Conservation (phyloP, 2,888 invertebrate species). For the Mylabris sibirica region DNA sequence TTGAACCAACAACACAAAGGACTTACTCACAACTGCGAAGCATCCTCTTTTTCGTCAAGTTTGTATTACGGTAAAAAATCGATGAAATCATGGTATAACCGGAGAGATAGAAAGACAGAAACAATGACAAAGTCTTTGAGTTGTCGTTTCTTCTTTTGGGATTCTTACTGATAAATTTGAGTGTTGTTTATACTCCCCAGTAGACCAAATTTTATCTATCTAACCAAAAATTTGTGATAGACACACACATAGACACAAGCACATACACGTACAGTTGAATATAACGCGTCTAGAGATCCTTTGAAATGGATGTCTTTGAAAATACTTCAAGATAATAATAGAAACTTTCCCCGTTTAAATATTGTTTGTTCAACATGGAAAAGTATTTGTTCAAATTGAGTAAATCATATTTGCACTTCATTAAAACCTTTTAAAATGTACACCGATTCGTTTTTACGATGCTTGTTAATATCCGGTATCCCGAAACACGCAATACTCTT, state of each 20-base stretch:
- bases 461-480: conserved; percentile 31
- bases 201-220: conserved; percentile 9
- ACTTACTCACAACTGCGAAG: neutral
- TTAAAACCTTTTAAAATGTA: conserved; percentile 27
- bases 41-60: neutral
- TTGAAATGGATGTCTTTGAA: neutral
- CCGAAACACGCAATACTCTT: conserved; percentile 12
- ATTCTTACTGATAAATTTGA: conserved; percentile 8
- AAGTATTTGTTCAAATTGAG: neutral
- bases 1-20: neutral
- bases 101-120: neutral
- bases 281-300: neutral
- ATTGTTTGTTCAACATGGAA: neutral
- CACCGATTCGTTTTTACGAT: conserved; percentile 25
- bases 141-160: neutral
- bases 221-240: conserved; percentile 7
- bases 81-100: neutral
- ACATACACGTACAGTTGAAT: neutral
- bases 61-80: neutral
- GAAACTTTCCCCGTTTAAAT: neutral
- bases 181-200: neutral
- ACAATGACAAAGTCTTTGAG: conserved; percentile 1
- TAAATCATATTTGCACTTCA: conserved; percentile 22
- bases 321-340: neutral
- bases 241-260: neutral